Evolutionary conservation across 2,888 invertebrate species (phyloP).

Genomic region (Pomacea canaliculata): DNA sequence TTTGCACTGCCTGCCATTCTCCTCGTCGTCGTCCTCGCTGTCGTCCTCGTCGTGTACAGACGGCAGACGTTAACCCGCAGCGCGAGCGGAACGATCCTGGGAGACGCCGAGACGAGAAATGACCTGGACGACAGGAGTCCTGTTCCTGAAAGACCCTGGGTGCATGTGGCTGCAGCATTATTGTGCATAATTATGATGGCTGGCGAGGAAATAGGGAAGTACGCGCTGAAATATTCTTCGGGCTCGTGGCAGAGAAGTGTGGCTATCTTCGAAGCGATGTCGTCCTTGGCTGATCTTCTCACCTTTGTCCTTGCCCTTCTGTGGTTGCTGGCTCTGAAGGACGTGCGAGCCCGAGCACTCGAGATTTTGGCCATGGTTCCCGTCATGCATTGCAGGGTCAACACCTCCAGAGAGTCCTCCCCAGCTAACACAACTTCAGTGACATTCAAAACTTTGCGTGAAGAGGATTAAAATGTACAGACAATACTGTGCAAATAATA

Average conservation of each 20-base stretch:
- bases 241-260: neutral
- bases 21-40: constrained; percentile 1
- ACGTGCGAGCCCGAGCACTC: neutral
- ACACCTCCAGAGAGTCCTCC: neutral
- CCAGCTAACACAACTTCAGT: too few relatives aligned
- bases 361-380: constrained; percentile 1
- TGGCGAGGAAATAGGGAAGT: neutral
- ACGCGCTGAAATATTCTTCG: neutral
- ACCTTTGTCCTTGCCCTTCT: constrained; percentile 6
- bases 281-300: neutral
- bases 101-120: neutral
- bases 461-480: too few relatives aligned
- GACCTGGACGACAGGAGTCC: neutral
- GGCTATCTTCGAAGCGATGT: neutral
- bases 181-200: constrained; percentile 10
- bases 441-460: too few relatives aligned
- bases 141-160: neutral
- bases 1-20: constrained; percentile 1
- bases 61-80: neutral
- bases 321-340: constrained; percentile 9
- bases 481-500: too few relatives aligned
- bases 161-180: constrained; percentile 12
- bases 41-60: constrained; percentile 3
- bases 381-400: neutral
- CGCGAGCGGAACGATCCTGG: neutral